Conservation (phyloP, 2,888 invertebrate genomes). For the Podotricha telesiphe region DNA sequence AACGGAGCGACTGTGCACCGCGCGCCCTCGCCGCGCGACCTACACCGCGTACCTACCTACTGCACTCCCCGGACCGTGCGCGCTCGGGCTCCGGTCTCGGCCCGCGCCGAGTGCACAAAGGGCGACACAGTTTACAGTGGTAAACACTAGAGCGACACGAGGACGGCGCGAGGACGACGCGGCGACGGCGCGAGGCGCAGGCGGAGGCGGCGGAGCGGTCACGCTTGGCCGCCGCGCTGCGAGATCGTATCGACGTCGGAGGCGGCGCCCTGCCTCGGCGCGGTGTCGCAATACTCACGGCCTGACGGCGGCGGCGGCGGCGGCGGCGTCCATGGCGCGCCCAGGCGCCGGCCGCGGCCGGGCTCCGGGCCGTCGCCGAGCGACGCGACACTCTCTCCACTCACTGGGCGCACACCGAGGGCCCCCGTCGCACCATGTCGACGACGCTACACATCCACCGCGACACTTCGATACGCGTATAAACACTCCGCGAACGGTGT, state of each 20-base stretch:
- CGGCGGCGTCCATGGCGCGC: constrained; percentile 82
- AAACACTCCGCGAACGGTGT: constrained; percentile 83
- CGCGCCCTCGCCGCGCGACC: constrained; percentile 2
- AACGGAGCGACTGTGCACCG: constrained; percentile 43
- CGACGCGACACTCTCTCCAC: constrained; percentile 80
- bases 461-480: constrained; percentile 77
- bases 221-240: too few species aligned
- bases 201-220: constrained; percentile 43
- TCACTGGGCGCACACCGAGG: constrained; percentile 79
- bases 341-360: constrained; percentile 81
- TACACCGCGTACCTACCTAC: constrained; percentile 4
- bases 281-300: constrained; percentile 81
- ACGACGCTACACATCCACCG: constrained; percentile 80
- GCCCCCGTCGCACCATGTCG: constrained; percentile 81
- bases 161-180: constrained; percentile 51
- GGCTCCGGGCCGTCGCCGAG: constrained; percentile 79
- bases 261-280: constrained; percentile 60
- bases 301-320: constrained; percentile 81
- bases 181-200: constrained; percentile 47
- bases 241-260: too few species aligned
- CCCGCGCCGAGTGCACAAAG: too few species aligned
- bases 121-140: too few species aligned
- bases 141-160: too few species aligned
- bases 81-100: constrained; percentile 66
- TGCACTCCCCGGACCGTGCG: constrained; percentile 59